phyloP scores from a whole-genome alignment of 2,113 vertebrate species.

The Ciconia maguari region DNA sequence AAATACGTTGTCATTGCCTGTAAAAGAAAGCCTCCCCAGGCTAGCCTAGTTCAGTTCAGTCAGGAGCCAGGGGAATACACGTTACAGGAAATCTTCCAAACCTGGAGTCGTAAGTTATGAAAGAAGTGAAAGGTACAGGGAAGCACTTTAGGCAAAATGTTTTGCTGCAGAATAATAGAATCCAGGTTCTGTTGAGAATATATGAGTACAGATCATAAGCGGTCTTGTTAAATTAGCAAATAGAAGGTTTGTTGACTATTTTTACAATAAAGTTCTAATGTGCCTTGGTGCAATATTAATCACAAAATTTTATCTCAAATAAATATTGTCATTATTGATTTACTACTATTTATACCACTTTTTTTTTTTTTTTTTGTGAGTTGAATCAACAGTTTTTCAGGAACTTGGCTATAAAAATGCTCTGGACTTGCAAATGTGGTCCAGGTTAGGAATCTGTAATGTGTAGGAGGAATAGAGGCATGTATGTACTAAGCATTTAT shows the following conservation, averaged over 20 bases:
- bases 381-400: background rate
- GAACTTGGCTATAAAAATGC: background rate
- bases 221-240: background rate
- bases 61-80: rapidly evolving
- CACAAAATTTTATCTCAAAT: background rate
- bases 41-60: background rate
- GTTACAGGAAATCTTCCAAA: background rate
- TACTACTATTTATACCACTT: background rate
- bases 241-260: background rate
- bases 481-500: background rate
- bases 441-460: background rate
- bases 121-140: background rate
- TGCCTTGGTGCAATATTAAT: background rate
- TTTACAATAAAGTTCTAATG: background rate
- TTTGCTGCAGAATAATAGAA: background rate
- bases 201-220: background rate
- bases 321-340: background rate
- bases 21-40: background rate
- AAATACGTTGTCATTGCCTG: background rate
- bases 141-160: background rate
- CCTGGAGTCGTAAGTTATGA: background rate
- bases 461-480: background rate
- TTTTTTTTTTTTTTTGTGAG: background rate
- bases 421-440: background rate
- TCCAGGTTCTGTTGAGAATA: background rate